Conservation (phyloP, 2,797 vertebrate species). For the Myotis findleyi region DNA sequence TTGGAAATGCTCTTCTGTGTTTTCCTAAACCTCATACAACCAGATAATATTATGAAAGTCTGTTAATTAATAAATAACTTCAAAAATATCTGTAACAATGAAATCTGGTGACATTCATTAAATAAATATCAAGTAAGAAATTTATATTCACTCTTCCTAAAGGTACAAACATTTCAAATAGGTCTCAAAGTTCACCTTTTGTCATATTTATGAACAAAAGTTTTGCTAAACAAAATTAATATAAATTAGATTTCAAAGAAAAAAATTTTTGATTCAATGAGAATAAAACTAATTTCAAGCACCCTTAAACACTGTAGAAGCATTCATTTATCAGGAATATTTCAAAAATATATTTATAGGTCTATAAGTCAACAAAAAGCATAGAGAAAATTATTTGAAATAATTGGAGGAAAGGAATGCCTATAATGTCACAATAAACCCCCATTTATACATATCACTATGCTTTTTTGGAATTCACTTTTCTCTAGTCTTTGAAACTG, state of each 20-base stretch:
- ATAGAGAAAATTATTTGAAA: constrained; percentile 21
- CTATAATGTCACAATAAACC: background rate
- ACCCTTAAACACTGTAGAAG: background rate
- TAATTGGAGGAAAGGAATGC: constrained; percentile 11
- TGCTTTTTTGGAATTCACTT: background rate
- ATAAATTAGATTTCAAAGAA: background rate
- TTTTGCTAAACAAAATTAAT: background rate
- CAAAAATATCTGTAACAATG: background rate
- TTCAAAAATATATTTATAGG: constrained; percentile 11
- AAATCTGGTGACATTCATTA: background rate
- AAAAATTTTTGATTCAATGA: background rate
- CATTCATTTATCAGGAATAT: background rate
- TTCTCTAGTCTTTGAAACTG: constrained; percentile 19
- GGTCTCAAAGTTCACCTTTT: background rate
- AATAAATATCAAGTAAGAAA: background rate
- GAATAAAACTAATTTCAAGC: constrained; percentile 9
- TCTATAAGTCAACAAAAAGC: constrained; percentile 12
- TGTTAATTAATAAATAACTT: background rate
- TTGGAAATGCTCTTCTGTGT: constrained; percentile 18
- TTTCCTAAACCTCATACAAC: background rate
- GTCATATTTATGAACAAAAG: background rate
- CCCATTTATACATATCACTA: background rate
- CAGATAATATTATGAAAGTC: background rate
- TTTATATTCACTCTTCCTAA: constrained; percentile 20
- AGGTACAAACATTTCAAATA: background rate